Base-by-base conservation (phyloP, 1,140 invertebrate species). In the Caenorhabditis inopinata region DNA sequence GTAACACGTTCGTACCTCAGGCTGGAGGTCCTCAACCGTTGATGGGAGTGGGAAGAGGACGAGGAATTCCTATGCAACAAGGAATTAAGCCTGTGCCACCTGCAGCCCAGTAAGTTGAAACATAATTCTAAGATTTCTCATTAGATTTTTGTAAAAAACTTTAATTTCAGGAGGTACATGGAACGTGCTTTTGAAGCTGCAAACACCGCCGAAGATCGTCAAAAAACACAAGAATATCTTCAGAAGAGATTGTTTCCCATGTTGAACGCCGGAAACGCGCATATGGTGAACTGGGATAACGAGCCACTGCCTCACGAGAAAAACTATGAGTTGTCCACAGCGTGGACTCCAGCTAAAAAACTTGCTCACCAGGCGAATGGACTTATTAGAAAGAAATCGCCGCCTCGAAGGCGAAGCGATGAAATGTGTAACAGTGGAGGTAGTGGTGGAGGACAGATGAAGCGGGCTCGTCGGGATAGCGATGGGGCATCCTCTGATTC, bases 271-370 rank as follows among this genome's bases (percentile, higher is more conserved):
- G 84, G 84, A 11, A 84, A 84, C 12, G 80, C 85, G 46, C 48
- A 82, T 45, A 84, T 80, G n/a, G 80, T 84, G 11, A 80, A 84
- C 79, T 84, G 84, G 82, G 84, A 81, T 21, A 62, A 45, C n/a
- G 84, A 84, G 27, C 84, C 84, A 14, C 49, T 84, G 58, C 84
- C 84, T 11, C 83, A 84, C 62, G 83, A 85, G 49, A 49, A 78
- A 68, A 79, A 85, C 35, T 84, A 78, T 77, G 38, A 83, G 62
- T 23, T 81, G 2, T 11, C 78, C 47, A 48, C 76, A 32, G 80
- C n/a, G 75, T 83, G 84, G 82, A 83, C 78, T 9, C 81, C 83
- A 49, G 80, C 68, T 14, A 58, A 58, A 38, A 38, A 68, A 32
- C n/a, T 68, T 23, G 32, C 58, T 6, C 58, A 68, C 38, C 58